A percentile compares a stretch with the other conserved stretches of the same genome.
phyloP scores from a whole-genome alignment of 2,888 invertebrate species.

The Pseudanteris insignis region DNA sequence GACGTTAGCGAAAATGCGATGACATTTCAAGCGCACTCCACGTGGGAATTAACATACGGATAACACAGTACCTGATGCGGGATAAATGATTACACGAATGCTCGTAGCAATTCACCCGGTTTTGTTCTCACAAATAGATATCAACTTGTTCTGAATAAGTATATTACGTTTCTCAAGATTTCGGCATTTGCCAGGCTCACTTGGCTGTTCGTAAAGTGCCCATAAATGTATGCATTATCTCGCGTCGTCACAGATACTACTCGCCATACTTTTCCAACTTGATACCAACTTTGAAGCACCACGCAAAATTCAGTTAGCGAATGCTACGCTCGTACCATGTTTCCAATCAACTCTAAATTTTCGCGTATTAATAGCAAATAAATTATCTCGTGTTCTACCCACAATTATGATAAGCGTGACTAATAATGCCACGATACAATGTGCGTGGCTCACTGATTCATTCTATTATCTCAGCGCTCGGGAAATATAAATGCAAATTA shows the following conservation, averaged over 20 bases:
- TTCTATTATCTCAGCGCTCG: too few relatives aligned
- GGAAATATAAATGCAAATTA: too few relatives aligned
- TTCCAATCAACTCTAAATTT: background rate
- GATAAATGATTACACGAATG: constrained; percentile 26
- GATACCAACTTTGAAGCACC: too few relatives aligned
- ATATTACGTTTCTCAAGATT: constrained; percentile 28
- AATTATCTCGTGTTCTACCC: too few relatives aligned
- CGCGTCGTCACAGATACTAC: too few relatives aligned
- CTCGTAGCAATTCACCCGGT: constrained; percentile 29
- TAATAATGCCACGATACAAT: too few relatives aligned
- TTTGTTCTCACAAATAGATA: constrained; percentile 36
- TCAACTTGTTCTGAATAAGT: constrained; percentile 24
- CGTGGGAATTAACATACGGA: constrained; percentile 52
- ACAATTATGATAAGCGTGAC: too few relatives aligned
- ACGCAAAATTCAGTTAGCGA: background rate
- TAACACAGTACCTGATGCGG: constrained; percentile 46
- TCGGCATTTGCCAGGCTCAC: constrained; percentile 16
- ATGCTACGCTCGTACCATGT: constrained; percentile 10
- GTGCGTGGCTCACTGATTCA: too few relatives aligned
- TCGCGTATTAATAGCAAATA: too few relatives aligned
- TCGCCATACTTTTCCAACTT: too few relatives aligned
- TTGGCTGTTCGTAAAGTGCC: constrained; percentile 6
- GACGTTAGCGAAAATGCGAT: constrained; percentile 36
- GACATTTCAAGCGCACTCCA: constrained; percentile 43
- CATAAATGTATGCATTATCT: constrained; percentile 10